Base-by-base conservation (phyloP, 2,888 invertebrate species). In the Isoperla grammatica region DNA sequence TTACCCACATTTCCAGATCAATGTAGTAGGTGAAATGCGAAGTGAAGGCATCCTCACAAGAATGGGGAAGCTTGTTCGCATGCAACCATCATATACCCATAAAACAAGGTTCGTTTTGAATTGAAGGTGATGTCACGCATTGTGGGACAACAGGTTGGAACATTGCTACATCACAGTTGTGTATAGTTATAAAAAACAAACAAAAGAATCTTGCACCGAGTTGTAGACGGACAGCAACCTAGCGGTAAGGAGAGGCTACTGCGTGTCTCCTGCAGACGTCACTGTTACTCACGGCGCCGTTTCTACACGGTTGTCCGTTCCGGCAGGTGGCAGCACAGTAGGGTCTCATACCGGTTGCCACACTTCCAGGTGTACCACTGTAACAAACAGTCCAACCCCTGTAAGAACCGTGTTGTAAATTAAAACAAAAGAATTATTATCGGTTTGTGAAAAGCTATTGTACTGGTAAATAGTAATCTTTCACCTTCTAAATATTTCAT, bases 281-380 rank as follows among this genome's bases (percentile, higher is more conserved):
- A 19, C 46, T 39, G 13, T 40, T 40, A 19, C 3, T 8, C 2
- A 20, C n/a, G 29, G 58, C 55, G 20, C n/a, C 45, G 57, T 55
- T 57, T 12, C 49, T 43, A 57, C 61, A 61, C 19, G 19, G 54
- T 40, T 45, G 42, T 6, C 61, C 61, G 49, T 48, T 57, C 4
- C 54, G 57, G 49, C 61, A 57, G 9, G 19, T 23, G 13, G 57
- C 61, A 19, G 15, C 22, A 20, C 61, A 61, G 1, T 40, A 12
- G 12, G 53, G 58, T n/a, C 57, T 45, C 17, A 50, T 42, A 20
- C 43, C 43, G 11, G 15, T 40, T 2, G 49, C 22, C 12, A 23
- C 17, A 39, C 54, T 45, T 15, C 43, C 43, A 13, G 56, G 56
- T 5, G 50, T 56, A 2, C 60, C 50, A 35, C 56, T 56, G 50